Evolutionary conservation across 2,888 invertebrate genomes (phyloP), one percentile per base, ranked within the genome.

Genomic region (Cosmia trapezina): DNA sequence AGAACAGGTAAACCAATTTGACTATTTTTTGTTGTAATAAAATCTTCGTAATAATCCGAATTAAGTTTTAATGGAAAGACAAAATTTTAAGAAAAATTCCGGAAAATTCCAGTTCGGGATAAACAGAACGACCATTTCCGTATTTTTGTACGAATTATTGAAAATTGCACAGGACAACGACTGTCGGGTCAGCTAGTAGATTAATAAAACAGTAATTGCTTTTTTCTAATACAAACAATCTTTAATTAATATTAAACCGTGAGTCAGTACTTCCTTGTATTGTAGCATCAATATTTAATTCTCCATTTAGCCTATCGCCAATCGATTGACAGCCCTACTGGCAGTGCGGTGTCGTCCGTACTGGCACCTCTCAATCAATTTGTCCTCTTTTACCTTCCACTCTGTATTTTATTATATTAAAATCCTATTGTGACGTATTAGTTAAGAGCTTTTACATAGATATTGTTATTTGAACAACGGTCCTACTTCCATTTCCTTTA

Each of bases 351-450:
- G 81, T 74, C 83, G 83, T 53, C 54, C 54, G 82, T 78, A 49
- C 53, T 70, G 43, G 78, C 80, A 81, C 85, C 86, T 88, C 81
- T 87, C 89, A 85, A 90, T 89, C 91, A 91, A 92, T 91, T 91
- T 91, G 85, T 86, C 85, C 80, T 78, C 80, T 89, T 80, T 78
- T 83, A 83, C 75, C 54, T 41, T 45, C 22, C 69, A 57, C 68
- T 78, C 77, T 41, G 59, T 72, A 70, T 73, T 84, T 77, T 78
- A 83, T 83, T 80, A 78, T 71, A 81, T 81, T 69, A 77, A 76
- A 77, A 64, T 43, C 28, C 43, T 71, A 76, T 78, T 84, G 54
- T 53, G 57, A 71, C 51, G 57, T 72, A 73, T 69, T 68, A 72
- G 53, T 59, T 54, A 67, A 83, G 51, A 75, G 72, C 72, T 67